Base-by-base conservation (phyloP, 2,888 invertebrate genomes). In the Sepioteuthis lessoniana region DNA sequence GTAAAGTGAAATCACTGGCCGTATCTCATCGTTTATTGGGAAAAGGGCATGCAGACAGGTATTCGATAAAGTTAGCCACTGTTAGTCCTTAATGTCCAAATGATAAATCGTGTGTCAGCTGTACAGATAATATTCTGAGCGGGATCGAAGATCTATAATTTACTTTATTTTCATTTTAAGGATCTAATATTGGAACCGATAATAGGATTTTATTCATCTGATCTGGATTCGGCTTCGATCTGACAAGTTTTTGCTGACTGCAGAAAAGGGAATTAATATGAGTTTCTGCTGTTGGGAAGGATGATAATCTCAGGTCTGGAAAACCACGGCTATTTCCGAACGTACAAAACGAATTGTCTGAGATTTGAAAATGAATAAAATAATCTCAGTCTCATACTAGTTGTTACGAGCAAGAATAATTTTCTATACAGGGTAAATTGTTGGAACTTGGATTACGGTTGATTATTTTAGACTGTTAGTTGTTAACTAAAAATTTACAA, bases 41-140 rank as follows among this genome's bases (percentile, higher is more conserved):
- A 76, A 76, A 76, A 76, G 76, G n/a, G n/a, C n/a, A n/a, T 76
- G n/a, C n/a, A 35, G 76, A 76, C 76, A 76, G 76, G 76, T 35
- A 76, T 76, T 76, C 76, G 76, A 76, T 76, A 76, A 76, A 76
- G 76, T 76, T 76, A 76, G 76, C 76, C 76, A n/a, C 31, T 31
- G 31, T 76, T 76, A 76, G 76, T 76, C 76, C 76, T 76, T 76
- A 76, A 76, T 76, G 76, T 76, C 76, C n/a, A 19, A 76, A 76
- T 76, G 76, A 76, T 76, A 76, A 76, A 76, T 76, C 76, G 76
- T 76, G 76, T 76, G 76, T 76, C 76, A 76, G 76, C 76, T 76
- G n/a, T n/a, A 76, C n/a, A 76, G 76, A 76, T 76, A 35, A 76
- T 76, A 76, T 76, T 76, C 76, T 13, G 2, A 13, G n/a, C 76